Percentiles rank a stretch among this genome's conserved stretches.
phyloP scores from a whole-genome alignment of 1,140 invertebrate species.

The Tenebrio molitor region DNA sequence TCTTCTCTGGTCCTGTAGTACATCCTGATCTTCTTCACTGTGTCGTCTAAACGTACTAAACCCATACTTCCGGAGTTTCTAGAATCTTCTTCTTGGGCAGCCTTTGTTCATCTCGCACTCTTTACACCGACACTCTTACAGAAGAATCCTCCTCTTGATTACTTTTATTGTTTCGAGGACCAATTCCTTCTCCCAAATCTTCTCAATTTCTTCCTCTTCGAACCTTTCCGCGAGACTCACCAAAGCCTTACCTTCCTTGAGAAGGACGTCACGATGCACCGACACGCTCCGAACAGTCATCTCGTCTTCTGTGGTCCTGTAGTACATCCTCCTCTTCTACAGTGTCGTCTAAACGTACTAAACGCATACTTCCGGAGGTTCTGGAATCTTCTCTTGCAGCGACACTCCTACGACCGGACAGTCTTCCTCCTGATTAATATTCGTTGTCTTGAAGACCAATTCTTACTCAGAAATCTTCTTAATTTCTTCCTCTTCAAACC shows the following conservation, averaged over 20 bases:
- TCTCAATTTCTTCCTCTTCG: background rate
- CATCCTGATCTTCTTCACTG: too few relatives aligned
- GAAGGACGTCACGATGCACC: background rate
- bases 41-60: too few relatives aligned
- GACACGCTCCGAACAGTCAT: too few relatives aligned
- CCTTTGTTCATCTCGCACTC: slow-evolving; percentile 6
- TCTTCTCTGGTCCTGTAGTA: too few relatives aligned
- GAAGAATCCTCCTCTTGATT: slow-evolving; percentile 12
- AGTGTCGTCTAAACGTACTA: too few relatives aligned
- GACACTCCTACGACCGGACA: background rate
- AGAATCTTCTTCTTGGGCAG: slow-evolving; percentile 38
- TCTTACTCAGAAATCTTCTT: background rate
- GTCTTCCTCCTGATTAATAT: slow-evolving; percentile 8
- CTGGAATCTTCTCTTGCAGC: too few relatives aligned
- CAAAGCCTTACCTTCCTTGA: slow-evolving; percentile 21
- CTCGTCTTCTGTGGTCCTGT: too few relatives aligned
- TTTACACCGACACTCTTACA: background rate
- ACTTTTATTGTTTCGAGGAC: slow-evolving; percentile 8
- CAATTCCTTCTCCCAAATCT: background rate
- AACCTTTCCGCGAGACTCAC: background rate
- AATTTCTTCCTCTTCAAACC: slow-evolving; percentile 6
- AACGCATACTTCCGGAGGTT: slow-evolving; percentile 18
- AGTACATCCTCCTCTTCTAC: too few relatives aligned
- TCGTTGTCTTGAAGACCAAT: slow-evolving; percentile 3
- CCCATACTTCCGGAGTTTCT: too few relatives aligned